Evolutionary conservation across 2,797 vertebrate species (phyloP), one percentile per base, ranked within the genome.

Genomic region (Melanotaenia parkinsoni): DNA sequence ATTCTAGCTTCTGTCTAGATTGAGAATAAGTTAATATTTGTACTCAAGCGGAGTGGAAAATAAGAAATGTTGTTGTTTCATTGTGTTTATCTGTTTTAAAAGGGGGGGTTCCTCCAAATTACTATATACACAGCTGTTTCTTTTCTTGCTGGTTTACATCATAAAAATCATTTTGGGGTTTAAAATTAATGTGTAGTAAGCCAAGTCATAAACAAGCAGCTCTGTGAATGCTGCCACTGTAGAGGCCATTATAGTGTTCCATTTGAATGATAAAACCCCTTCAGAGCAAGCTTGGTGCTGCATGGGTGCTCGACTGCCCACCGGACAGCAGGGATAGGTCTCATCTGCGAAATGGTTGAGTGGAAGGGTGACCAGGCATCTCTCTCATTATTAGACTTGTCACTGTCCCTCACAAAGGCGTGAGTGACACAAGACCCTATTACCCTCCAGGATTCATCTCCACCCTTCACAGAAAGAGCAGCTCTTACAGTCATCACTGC

Each of bases 391-490:
- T 93, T 87, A 85, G 88, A 84, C 80, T 73, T 84, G 86, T 92
- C 90, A 85, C 87, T 93, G 92, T 93, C 92, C 90, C 73, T 94
- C 92, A 92, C 75, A 82, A 63, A 77, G 74, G 58, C 33, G 51
- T 76, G 84, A 90, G 86, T 93, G 89, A 91, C 92, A 89, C 86
- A 80, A 85, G 81, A 86, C 83, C 80, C 80, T 83, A 88, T 91
- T 90, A 91, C 84, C 81, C 80, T 90, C 84, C 66, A 30, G 84
- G 77, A 90, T 83, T 85, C 86, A 85, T 86, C 79, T 72, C 67
- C 66, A 60, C 67, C 76, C 67, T 45, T 75, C 58, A 65, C 79
- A 72, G 80, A 84, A 62, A 70, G 72, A 60, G 35, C 74, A 66
- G 80, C 83, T 82, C 86, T 81, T 78, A 77, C 68, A 77, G 63